These are phyloP conservation scores for Cataglyphis cursor DNA, from an alignment of 2,888 invertebrate genomes.

Conservation along the genomic window DNA sequence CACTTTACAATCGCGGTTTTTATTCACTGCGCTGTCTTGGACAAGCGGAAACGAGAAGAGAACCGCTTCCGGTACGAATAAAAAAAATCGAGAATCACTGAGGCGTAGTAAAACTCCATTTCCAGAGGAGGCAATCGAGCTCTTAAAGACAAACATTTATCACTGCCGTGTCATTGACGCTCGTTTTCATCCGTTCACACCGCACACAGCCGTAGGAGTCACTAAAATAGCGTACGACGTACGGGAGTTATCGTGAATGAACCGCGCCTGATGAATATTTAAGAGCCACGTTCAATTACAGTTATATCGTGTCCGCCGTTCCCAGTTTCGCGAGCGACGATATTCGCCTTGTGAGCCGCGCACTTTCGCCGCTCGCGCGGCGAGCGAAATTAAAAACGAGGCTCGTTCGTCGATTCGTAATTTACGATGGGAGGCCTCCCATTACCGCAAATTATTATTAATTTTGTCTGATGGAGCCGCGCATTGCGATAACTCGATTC, in stretches of 20 bases:
- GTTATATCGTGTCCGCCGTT: slow-evolving; percentile 41
- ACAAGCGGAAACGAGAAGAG: slow-evolving; percentile 39
- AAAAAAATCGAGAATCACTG: slow-evolving; percentile 43
- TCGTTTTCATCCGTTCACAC: slow-evolving; percentile 53
- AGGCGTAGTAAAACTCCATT: slow-evolving; percentile 20
- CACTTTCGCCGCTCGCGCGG: slow-evolving; percentile 45
- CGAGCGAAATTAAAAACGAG: slow-evolving; percentile 46
- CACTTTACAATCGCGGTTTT: slow-evolving; percentile 21
- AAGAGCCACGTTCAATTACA: slow-evolving; percentile 53
- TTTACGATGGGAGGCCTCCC: slow-evolving; percentile 46
- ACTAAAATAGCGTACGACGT: slow-evolving; percentile 53
- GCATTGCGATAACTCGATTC: slow-evolving; percentile 53
- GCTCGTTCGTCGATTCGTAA: slow-evolving; percentile 47
- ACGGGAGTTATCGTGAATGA: slow-evolving; percentile 48
- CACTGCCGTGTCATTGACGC: slow-evolving; percentile 62
- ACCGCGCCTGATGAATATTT: slow-evolving; percentile 52
- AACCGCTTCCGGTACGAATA: slow-evolving; percentile 48
- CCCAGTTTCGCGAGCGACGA: slow-evolving; percentile 28
- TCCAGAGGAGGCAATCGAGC: slow-evolving; percentile 31
- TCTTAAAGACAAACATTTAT: slow-evolving; percentile 59
- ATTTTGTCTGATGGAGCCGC: slow-evolving; percentile 39
- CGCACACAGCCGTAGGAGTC: not conserved
- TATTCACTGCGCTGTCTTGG: slow-evolving; percentile 27
- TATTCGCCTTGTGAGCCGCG: slow-evolving; percentile 5
- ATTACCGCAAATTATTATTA: slow-evolving; percentile 56